These are phyloP conservation scores for Agrotis clavis DNA, from an alignment of 2,888 invertebrate genomes.

Conservation along the genomic window DNA sequence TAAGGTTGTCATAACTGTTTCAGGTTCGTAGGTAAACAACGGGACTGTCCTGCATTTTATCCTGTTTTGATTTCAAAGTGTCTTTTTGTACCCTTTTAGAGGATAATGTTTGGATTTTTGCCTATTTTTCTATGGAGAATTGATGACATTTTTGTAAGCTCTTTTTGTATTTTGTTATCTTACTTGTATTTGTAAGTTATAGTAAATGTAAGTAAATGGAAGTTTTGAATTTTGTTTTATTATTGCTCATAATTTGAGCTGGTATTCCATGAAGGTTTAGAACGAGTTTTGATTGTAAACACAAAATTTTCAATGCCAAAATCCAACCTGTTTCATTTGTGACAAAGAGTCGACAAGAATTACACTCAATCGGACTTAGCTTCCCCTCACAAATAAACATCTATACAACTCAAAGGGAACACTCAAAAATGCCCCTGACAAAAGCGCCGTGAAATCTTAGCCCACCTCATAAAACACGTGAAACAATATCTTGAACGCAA, in stretches of 20 bases:
- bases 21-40: constrained; percentile 65
- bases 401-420: constrained; percentile 73
- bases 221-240: background rate
- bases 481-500: constrained; percentile 87
- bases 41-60: constrained; percentile 59
- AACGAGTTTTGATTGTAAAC: background rate
- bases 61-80: constrained; percentile 67
- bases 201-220: background rate
- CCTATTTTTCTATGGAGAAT: constrained; percentile 25
- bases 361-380: constrained; percentile 79
- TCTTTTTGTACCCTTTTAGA: constrained; percentile 56
- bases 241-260: background rate
- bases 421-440: constrained; percentile 83
- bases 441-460: constrained; percentile 86
- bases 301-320: background rate
- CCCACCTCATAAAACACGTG: constrained; percentile 90
- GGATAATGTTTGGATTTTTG: constrained; percentile 34
- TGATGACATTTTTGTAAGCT: constrained; percentile 6
- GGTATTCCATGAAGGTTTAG: too few relatives aligned
- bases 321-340: constrained; percentile 35
- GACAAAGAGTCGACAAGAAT: constrained; percentile 68
- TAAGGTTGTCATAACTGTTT: constrained; percentile 68
- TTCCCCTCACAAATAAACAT: constrained; percentile 78
- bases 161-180: constrained; percentile 7
- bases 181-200: background rate